Evolutionary conservation across 2,797 vertebrate species (phyloP).

Genomic region (Zenarchopterus dispar): DNA sequence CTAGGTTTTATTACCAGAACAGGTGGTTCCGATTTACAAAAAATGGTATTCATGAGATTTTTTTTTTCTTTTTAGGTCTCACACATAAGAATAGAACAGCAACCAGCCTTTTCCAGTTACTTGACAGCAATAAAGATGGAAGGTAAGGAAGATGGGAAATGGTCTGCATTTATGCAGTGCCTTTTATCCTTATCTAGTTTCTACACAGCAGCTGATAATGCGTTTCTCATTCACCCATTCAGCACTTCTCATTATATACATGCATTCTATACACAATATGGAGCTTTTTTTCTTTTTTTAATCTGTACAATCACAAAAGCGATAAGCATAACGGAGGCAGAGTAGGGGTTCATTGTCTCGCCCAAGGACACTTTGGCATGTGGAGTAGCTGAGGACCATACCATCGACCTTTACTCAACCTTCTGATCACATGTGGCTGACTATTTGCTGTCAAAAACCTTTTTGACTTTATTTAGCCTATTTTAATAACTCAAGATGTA

Average conservation of each 20-base stretch:
- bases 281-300: neutral
- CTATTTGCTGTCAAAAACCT: neutral
- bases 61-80: conserved; percentile 43
- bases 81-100: conserved; percentile 47
- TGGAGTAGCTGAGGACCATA: too few species aligned
- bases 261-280: neutral
- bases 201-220: neutral
- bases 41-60: conserved; percentile 1
- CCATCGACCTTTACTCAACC: too few species aligned
- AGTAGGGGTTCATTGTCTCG: neutral
- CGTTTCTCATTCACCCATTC: neutral
- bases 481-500: neutral
- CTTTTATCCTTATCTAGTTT: neutral
- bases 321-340: neutral
- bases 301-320: neutral
- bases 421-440: neutral
- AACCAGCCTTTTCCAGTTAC: conserved; percentile 56
- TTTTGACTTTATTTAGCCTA: neutral
- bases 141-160: conserved; percentile 55
- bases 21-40: conserved; percentile 6
- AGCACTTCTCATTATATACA: neutral
- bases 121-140: conserved; percentile 75
- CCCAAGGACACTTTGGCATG: neutral
- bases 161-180: neutral
- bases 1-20: neutral